Conservation (phyloP, 2,888 invertebrate species). For the Aphidoletes aphidimyza region DNA sequence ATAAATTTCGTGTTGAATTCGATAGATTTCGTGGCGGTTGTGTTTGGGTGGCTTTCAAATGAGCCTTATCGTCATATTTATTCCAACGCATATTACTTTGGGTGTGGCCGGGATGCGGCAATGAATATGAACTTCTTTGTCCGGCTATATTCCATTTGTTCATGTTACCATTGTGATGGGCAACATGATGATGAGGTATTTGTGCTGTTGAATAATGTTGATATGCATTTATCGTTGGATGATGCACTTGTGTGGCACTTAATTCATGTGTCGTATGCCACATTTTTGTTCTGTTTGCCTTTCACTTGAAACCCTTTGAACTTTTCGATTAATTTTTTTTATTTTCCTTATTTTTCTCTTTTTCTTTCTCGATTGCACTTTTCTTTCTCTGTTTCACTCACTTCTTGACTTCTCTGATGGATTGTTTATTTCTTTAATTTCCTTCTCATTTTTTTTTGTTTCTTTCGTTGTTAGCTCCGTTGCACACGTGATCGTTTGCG, state of each 20-base stretch:
- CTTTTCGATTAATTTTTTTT: background rate
- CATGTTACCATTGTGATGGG: constrained; percentile 18
- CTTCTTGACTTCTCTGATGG: background rate
- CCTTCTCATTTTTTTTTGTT: background rate
- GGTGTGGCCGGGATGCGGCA: constrained; percentile 61
- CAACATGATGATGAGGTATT: background rate
- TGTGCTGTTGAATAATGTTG: constrained; percentile 58
- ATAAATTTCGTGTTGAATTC: constrained; percentile 57
- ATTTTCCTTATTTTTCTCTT: background rate
- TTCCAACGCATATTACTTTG: constrained; percentile 60
- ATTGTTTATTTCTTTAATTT: constrained; percentile 15
- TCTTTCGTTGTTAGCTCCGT: background rate
- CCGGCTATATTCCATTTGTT: constrained; percentile 57
- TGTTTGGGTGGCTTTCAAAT: constrained; percentile 29
- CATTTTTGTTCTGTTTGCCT: constrained; percentile 56
- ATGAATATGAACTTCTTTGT: constrained; percentile 60
- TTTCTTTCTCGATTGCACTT: background rate
- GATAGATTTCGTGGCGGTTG: constrained; percentile 54
- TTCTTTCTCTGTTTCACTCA: background rate
- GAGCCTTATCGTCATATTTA: constrained; percentile 7
- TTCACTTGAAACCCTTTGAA: constrained; percentile 53
- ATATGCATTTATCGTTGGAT: constrained; percentile 57
- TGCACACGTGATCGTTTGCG: background rate
- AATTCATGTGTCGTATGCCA: constrained; percentile 56
- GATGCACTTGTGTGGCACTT: constrained; percentile 56